A percentile compares a stretch with the other conserved stretches of the same genome.
These are phyloP conservation scores for Vespertilio murinus DNA, from an alignment of 2,797 vertebrate genomes.

Conservation along the genomic window DNA sequence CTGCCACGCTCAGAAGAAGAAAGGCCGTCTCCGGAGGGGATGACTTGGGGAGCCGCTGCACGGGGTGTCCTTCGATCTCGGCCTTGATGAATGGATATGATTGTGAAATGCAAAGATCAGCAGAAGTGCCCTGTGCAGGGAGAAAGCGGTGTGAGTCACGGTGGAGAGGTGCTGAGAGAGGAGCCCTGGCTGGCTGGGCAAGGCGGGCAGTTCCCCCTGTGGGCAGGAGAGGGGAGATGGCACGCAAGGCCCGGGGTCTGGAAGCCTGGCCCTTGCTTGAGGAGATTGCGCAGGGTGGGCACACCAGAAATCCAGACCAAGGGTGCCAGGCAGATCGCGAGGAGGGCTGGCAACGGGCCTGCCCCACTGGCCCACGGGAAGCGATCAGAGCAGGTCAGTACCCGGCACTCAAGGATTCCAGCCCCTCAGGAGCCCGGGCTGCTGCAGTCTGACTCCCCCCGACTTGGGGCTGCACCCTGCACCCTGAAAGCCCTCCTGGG, in stretches of 20 bases:
- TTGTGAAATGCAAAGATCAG: constrained; percentile 62
- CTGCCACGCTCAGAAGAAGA: constrained; percentile 37
- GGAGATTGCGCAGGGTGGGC: background rate
- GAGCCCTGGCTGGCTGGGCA: rapidly evolving
- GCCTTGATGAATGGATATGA: constrained; percentile 66
- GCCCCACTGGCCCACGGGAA: background rate
- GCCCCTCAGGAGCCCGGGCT: background rate
- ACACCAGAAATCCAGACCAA: background rate
- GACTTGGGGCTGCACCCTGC: background rate
- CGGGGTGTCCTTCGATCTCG: constrained; percentile 41
- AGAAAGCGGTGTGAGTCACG: background rate
- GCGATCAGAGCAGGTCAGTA: background rate
- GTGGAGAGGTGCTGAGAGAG: background rate
- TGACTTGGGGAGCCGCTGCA: constrained; percentile 40
- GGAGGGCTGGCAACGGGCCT: background rate
- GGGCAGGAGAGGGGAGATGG: background rate
- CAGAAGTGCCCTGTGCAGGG: constrained; percentile 45
- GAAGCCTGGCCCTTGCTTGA: background rate
- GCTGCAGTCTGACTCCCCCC: background rate
- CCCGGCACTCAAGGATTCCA: background rate
- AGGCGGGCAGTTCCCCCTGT: rapidly evolving
- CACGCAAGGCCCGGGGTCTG: background rate
- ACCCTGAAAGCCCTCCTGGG: background rate
- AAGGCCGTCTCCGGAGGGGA: constrained; percentile 50
- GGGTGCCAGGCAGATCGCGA: background rate